Conservation (phyloP, 2,888 invertebrate genomes). For the Siphonodentalium dalli region DNA sequence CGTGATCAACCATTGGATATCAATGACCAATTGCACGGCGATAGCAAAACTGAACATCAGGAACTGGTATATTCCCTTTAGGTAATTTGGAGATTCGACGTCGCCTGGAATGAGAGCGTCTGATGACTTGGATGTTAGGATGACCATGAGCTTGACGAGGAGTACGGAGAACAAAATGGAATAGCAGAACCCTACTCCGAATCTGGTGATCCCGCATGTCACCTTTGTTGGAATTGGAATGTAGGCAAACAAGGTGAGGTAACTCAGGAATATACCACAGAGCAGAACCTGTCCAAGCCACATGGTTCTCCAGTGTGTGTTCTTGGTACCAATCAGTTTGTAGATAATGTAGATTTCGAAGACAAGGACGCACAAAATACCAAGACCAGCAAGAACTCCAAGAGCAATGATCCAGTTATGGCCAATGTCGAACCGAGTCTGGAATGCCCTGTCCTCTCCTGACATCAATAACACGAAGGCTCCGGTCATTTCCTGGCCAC, state of each 20-base stretch:
- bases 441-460: slow-evolving; percentile 15
- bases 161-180: slow-evolving; percentile 89
- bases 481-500: slow-evolving; percentile 44
- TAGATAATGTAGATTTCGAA: slow-evolving; percentile 88
- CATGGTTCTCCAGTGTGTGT: slow-evolving; percentile 56
- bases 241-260: slow-evolving; percentile 65
- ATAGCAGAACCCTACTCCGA: slow-evolving; percentile 67
- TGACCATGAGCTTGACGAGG: slow-evolving; percentile 91
- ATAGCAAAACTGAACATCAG: slow-evolving; percentile 88
- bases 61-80: slow-evolving; percentile 89
- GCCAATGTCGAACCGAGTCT: slow-evolving; percentile 41
- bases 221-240: slow-evolving; percentile 62
- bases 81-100: slow-evolving; percentile 73
- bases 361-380: slow-evolving; percentile 83
- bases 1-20: slow-evolving; percentile 64
- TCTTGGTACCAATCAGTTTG: slow-evolving; percentile 75
- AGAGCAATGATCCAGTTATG: slow-evolving; percentile 85
- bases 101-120: slow-evolving; percentile 45
- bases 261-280: slow-evolving; percentile 65
- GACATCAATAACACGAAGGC: slow-evolving; percentile 24
- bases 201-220: slow-evolving; percentile 66
- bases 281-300: slow-evolving; percentile 67
- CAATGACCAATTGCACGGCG: slow-evolving; percentile 72
- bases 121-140: slow-evolving; percentile 85
- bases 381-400: slow-evolving; percentile 81